These are phyloP conservation scores for Drosophila buzzatii DNA, from an alignment of 2,888 invertebrate genomes.

Conservation along the genomic window DNA sequence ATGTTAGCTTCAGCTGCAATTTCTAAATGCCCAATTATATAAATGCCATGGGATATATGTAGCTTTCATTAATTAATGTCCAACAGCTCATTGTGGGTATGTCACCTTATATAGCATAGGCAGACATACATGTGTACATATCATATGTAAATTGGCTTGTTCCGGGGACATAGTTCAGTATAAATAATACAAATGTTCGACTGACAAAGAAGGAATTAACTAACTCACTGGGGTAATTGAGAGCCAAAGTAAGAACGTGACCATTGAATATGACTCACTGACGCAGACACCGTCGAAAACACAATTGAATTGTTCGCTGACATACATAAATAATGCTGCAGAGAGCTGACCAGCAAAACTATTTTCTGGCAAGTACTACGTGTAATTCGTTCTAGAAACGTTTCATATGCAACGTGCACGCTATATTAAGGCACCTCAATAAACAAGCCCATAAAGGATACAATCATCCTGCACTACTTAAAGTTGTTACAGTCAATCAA, in stretches of 20 bases:
- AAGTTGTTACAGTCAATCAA: neutral
- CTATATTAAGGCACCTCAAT: conserved; percentile 28
- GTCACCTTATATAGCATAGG: neutral
- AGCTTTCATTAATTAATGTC: conserved; percentile 7
- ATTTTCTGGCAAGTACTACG: conserved; percentile 15
- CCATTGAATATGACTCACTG: conserved; percentile 39
- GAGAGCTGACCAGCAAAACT: conserved; percentile 11
- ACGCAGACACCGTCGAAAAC: conserved; percentile 1
- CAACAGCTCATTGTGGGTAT: neutral
- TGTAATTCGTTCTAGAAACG: conserved; percentile 15
- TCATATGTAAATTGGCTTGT: conserved; percentile 11
- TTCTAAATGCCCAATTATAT: neutral
- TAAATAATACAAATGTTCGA: conserved; percentile 19
- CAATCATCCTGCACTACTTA: neutral
- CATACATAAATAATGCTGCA: conserved; percentile 48
- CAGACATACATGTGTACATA: too few species aligned
- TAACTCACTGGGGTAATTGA: conserved; percentile 29
- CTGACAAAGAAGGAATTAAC: conserved; percentile 25
- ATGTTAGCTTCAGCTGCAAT: neutral
- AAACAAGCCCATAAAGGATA: neutral
- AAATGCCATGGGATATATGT: conserved; percentile 6
- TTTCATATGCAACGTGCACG: conserved; percentile 32
- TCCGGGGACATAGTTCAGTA: neutral
- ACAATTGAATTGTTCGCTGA: conserved; percentile 46
- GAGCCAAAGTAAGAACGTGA: conserved; percentile 30